Base-by-base conservation (phyloP, 2,888 invertebrate genomes). In the Zaprionus lineosus region DNA sequence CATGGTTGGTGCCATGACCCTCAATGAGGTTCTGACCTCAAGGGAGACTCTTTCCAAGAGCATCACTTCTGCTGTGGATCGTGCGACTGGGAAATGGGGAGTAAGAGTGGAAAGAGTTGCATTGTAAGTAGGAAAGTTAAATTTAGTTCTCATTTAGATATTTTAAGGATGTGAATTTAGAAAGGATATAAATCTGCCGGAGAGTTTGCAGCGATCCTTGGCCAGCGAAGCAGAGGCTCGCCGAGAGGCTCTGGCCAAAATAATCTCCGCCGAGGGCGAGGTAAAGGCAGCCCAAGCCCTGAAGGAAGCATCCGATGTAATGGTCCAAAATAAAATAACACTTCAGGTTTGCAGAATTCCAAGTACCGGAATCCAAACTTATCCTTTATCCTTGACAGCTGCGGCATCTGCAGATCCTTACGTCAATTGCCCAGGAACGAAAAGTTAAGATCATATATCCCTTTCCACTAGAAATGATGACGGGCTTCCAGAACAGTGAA, bases 21-120 rank as follows among this genome's bases (percentile, higher is more conserved):
- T 98, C 55, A 93, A 96, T 3, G 97, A 98, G 89, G 93, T 98
- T 52, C 91, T 98, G n/a, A 94, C 96, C 0, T 97, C 98, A 85
- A 91, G 97, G 50, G 97, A 97, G 87, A 93, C 94, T 8, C 95
- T 98, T 70, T 96, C 97, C 19, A 93, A 94, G 78, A 93, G 94
- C 72, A 97, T 98, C 95, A 95, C 96, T 87, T 90, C 92, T n/a
- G 93, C 94, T 57, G 90, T 97, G 66, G 96, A 96, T 82, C 94
- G 94, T 57, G 96, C 96, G 8, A 96, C 97, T 0, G 95, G 95
- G 74, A 95, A 95, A 0, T 97, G 97, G 97, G 97, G 97, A 5
- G 95, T 97, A 16, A 95, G 95, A 90, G 95, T 97, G 9, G 97
- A 97, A 88, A 91, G 97, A 67, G 97, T 98, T 9, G 97, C 97